A percentile compares a stretch with the other conserved stretches of the same genome.
Evolutionary conservation across 1,140 invertebrate genomes (phyloP).

Genomic region (Nephotettix cincticeps): DNA sequence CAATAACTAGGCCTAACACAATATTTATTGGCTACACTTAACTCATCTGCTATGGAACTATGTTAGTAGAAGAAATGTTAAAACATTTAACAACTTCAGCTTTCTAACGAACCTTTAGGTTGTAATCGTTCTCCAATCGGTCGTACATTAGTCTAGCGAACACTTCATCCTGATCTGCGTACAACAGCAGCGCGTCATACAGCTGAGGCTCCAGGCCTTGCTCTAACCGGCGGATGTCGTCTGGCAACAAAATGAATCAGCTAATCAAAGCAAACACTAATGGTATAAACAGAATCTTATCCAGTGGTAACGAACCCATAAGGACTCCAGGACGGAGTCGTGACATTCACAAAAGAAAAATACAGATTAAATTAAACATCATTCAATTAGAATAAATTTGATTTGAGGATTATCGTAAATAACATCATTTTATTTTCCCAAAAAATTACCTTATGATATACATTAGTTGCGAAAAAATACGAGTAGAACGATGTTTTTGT

Average conservation of each 20-base stretch:
- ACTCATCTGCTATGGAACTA: too few relatives aligned
- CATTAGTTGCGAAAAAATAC: too few relatives aligned
- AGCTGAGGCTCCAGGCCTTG: constrained; percentile 53
- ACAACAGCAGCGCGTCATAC: constrained; percentile 72
- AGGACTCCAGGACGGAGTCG: not conserved
- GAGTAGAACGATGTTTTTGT: too few relatives aligned
- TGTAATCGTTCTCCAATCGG: constrained; percentile 59
- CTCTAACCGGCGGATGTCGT: constrained; percentile 53
- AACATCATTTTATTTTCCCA: not conserved
- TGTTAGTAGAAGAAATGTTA: too few relatives aligned
- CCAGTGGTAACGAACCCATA: not conserved
- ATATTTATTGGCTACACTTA: too few relatives aligned
- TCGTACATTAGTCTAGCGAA: constrained; percentile 61
- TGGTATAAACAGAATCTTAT: not conserved
- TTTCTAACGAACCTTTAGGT: constrained; percentile 60
- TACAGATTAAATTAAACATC: not conserved
- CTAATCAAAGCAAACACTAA: not conserved
- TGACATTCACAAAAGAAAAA: not conserved
- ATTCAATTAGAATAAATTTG: not conserved
- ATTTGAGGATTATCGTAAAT: not conserved
- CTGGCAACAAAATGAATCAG: constrained; percentile 39
- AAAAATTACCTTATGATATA: too few relatives aligned
- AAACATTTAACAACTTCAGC: too few relatives aligned
- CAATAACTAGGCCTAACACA: too few relatives aligned
- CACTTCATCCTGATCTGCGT: constrained; percentile 63